Percentiles rank a stretch among this genome's conserved stretches.
phyloP scores from a whole-genome alignment of 2,797 vertebrate species.

The Heteromormyrus szaboi region DNA sequence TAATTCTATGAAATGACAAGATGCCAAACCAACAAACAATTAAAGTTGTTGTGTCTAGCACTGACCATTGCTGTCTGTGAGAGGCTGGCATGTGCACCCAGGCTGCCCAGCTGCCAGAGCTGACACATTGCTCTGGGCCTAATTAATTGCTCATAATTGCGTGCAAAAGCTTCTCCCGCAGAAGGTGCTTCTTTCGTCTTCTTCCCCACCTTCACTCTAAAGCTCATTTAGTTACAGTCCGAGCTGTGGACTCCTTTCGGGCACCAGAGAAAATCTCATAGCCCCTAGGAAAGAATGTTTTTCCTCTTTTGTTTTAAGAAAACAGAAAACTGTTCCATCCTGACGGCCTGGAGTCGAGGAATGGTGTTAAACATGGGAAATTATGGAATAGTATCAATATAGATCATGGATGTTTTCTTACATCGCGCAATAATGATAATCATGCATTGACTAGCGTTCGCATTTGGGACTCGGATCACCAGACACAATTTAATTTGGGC shows the following conservation, averaged over 20 bases:
- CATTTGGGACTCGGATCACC: neutral
- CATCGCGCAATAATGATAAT: neutral
- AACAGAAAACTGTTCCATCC: slow-evolving; percentile 45
- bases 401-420: neutral
- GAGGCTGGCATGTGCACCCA: neutral
- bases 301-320: slow-evolving; percentile 30
- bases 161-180: neutral
- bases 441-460: neutral
- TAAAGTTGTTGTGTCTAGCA: neutral
- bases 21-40: neutral
- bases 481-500: neutral
- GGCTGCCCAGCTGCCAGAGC: neutral
- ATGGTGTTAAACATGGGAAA: slow-evolving; percentile 29
- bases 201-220: neutral
- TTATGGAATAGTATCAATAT: slow-evolving; percentile 34
- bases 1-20: neutral
- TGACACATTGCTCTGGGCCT: slow-evolving; percentile 1
- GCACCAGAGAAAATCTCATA: slow-evolving; percentile 43
- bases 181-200: neutral
- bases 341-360: slow-evolving; percentile 35
- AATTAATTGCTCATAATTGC: slow-evolving; percentile 10
- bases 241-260: slow-evolving; percentile 6
- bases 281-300: slow-evolving; percentile 46
- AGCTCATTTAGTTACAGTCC: neutral
- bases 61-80: neutral